phyloP scores from a whole-genome alignment of 2,113 vertebrate species.

The Sylvia atricapilla region DNA sequence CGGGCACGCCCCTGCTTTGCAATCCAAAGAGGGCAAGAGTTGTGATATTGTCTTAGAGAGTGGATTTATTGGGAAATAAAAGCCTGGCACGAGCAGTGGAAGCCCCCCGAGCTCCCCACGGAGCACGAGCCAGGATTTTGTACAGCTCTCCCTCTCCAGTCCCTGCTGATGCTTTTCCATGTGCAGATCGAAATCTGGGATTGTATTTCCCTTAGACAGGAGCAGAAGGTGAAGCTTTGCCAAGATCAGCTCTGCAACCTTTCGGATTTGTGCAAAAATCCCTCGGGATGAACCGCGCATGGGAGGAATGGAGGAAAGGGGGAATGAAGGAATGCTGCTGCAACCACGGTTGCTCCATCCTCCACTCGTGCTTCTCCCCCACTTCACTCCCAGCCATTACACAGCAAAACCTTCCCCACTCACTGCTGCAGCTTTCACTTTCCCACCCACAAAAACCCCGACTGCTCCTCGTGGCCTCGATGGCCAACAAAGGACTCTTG shows the following conservation, averaged over 20 bases:
- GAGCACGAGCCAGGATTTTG: background rate
- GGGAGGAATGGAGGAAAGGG: background rate
- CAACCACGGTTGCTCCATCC: background rate
- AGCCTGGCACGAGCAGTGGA: background rate
- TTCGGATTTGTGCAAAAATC: background rate
- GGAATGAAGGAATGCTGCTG: background rate
- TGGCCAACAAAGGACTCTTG: background rate
- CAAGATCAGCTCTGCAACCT: background rate
- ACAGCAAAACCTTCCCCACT: background rate
- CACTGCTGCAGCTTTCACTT: background rate
- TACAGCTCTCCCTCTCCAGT: background rate
- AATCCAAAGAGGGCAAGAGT: background rate
- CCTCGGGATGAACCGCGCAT: fast-evolving
- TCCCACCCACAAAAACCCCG: background rate
- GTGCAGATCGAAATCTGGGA: background rate
- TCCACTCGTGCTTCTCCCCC: background rate
- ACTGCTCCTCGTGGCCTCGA: fast-evolving
- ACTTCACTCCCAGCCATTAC: background rate
- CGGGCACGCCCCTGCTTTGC: background rate
- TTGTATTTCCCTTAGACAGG: background rate
- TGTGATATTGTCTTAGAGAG: background rate
- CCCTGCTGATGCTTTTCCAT: background rate
- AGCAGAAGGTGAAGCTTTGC: background rate
- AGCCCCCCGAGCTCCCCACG: fast-evolving
- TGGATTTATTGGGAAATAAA: background rate